Evolutionary conservation across 2,113 vertebrate species (phyloP), one percentile per base, ranked within the genome.

Genomic region (Microtus oregoni): DNA sequence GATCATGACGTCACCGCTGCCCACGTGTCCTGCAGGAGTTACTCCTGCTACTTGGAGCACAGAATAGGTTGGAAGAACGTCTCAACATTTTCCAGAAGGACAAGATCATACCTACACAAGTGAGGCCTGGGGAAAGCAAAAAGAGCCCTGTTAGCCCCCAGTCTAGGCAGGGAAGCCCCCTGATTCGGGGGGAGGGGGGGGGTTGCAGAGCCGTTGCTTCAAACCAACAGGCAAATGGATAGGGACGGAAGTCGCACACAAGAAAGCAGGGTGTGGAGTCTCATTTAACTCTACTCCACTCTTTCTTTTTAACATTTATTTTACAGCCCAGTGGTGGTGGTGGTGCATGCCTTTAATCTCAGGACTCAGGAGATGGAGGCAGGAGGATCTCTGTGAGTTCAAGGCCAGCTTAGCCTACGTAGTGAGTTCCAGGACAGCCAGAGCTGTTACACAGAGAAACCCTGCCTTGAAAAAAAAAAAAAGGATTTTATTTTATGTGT

Each of bases 81-180:
- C 93, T 99, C 98, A 5, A 85, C 97, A 94, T 99, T 99, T 98
- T 99, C 99, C 86, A 78, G 97, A 97, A 99, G 97, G 73, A 99
- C 98, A 4, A 99, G 97, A 98, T 99, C 99, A 12, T 99, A 99
- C 0, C 99, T 98, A 96, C 99, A 99, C 98, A 99, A 93, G 8
- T 98, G 95, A 1, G 99, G 98, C 96, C 99, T 99, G 98, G 35
- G 5, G 73, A 86, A 44, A 86, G 1, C 32, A 44, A 44, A 22
- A 28, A 92, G 0, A 4, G 14, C n/a, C 26, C 75, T 22, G 26
- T 96, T 79, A 93, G 76, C 3, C 8, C 11, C 63, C 17, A 0
- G 9, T 77, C 86, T 83, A n/a, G 35, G 26, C 20, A 77, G 47
- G 14, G 24, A 41, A 55, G 35, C 20, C 6, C 72, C 83, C 44